phyloP scores from a whole-genome alignment of 2,888 invertebrate species.

The Amphipyra berbera region DNA sequence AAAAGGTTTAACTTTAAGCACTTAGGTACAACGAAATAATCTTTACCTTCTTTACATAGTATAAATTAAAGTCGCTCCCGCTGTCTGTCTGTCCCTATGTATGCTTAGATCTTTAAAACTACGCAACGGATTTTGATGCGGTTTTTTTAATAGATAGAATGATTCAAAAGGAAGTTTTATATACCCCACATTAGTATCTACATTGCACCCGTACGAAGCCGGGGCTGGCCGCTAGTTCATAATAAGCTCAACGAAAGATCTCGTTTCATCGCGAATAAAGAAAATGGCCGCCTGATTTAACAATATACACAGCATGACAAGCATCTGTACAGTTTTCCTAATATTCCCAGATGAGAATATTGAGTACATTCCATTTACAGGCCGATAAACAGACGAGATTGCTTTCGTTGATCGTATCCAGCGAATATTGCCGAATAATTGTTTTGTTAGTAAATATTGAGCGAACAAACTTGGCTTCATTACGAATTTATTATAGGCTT shows the following conservation, averaged over 20 bases:
- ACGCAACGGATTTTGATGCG: too few species aligned
- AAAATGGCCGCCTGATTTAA: constrained; percentile 12
- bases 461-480: constrained; percentile 45
- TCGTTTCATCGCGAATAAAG: not conserved
- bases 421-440: constrained; percentile 49
- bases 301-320: constrained; percentile 13
- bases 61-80: too few species aligned
- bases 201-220: too few species aligned
- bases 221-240: too few species aligned
- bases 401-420: constrained; percentile 44
- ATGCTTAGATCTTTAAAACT: too few species aligned
- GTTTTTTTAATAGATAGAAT: too few species aligned
- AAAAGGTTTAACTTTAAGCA: too few species aligned
- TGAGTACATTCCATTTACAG: constrained; percentile 44
- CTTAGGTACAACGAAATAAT: too few species aligned
- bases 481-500: constrained; percentile 40
- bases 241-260: not conserved
- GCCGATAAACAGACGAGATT: constrained; percentile 49
- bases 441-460: constrained; percentile 51
- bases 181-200: too few species aligned
- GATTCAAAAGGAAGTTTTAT: too few species aligned
- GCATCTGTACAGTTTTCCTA: constrained; percentile 26
- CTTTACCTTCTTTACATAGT: too few species aligned
- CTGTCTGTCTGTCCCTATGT: too few species aligned
- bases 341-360: constrained; percentile 37